Evolutionary conservation across 2,113 vertebrate species (phyloP).

Genomic region (Coturnix japonica): DNA sequence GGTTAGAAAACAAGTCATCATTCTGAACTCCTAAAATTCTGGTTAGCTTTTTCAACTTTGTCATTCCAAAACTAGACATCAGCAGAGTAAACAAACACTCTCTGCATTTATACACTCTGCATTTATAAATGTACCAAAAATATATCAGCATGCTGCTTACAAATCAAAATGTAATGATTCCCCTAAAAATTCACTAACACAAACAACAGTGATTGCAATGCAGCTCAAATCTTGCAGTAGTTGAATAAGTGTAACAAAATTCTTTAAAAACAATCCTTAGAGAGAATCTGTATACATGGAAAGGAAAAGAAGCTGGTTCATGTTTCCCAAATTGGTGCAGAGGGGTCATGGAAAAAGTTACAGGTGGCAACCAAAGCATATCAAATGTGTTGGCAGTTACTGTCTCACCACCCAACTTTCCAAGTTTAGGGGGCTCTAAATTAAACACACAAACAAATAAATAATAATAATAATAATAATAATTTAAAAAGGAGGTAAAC

Average conservation of each 20-base stretch:
- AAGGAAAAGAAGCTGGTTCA: background rate
- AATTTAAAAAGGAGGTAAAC: background rate
- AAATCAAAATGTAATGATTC: background rate
- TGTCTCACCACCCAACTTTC: background rate
- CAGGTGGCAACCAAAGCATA: background rate
- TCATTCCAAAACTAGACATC: background rate
- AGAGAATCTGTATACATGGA: background rate
- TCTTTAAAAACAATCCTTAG: background rate
- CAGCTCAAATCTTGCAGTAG: background rate
- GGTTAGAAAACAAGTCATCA: background rate
- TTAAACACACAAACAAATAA: background rate
- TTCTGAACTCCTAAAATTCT: background rate
- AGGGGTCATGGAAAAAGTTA: background rate
- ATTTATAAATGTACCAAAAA: rapidly evolving
- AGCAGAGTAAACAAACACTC: background rate
- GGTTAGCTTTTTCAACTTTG: background rate
- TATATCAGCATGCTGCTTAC: background rate
- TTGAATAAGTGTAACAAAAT: background rate
- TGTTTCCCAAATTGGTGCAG: background rate
- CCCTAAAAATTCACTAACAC: background rate
- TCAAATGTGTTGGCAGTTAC: background rate
- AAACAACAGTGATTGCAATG: background rate
- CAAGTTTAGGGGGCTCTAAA: background rate
- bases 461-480: no score
- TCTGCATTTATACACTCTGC: no score